Base-by-base conservation (phyloP, 2,797 vertebrate species). In the Pelobates cultripes region DNA sequence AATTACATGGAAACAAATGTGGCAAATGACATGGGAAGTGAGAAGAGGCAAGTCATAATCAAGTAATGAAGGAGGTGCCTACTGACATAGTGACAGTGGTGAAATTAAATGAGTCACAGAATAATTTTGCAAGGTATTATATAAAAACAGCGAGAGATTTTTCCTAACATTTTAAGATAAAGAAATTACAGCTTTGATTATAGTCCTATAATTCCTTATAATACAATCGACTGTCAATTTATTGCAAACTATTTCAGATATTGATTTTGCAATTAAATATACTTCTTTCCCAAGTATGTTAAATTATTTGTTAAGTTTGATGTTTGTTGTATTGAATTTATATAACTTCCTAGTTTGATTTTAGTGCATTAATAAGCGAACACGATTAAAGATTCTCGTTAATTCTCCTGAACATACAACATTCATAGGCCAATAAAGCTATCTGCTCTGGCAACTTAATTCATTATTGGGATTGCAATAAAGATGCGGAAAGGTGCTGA, bases 401-500 rank as follows among this genome's bases (percentile, higher is more conserved):
- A 43, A 40, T 73, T 73, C 9, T 53, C 45, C 9, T 53, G 41
- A 8, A 43, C 55, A 73, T 43, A n/a, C 53, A 73, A 61, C 55
- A 61, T 73, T 73, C 28, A 60, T 7, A 13, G 42, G 53, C 72
- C 40, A 43, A 73, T 73, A 43, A 60, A 41, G 53, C 3, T 10
- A 14, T 70, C 2, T 60, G 53, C 55, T 60, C 15, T 73, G 72
- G 40, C 28, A 61, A 43, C 2, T 73, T 43, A 51, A 60, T 61
- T 42, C 53, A 73, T 42, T 73, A 73, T 73, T 42, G 51, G 51
- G 70, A 73, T 73, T 71, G 69, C 69, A 71, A 28, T 71, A 72
- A 72, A 55, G 17, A 17, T 72, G 47, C 51, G 10, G 47, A n/a
- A 60, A 73, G 17, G 51, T 40, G 45, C 47, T 72, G 70, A 53